Evolutionary conservation across 1,140 invertebrate species (phyloP), one percentile per base, ranked within the genome.

Genomic region (Apis cerana): DNA sequence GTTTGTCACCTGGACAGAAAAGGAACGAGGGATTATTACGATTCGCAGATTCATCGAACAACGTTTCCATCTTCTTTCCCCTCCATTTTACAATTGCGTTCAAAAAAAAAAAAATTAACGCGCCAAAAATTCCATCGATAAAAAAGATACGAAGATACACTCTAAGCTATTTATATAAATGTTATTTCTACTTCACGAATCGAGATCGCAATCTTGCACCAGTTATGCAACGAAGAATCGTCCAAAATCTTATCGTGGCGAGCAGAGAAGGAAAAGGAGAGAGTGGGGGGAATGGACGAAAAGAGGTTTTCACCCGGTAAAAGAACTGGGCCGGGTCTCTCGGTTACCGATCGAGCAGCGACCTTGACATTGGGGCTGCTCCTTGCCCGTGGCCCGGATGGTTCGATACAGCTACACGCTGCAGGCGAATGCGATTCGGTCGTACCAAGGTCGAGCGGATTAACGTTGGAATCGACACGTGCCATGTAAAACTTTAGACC

Each of bases 321-420:
- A 9, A 58, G 15, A 21, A 19, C 23, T 65, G 52, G 21, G 58
- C 58, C 48, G 0, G 1, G 54, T 21, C 48, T 13, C 1, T 33
- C 12, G 59, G 48, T n/a, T 33, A 9, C 33, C 17, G 56, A 65
- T 67, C 80, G 64, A 79, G 58, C 17, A 50, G 68, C 78, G 90
- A 91, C 92, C 92, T 89, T 93, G 90, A 93, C 91, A 92, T 92
- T 93, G 90, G 90, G 87, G 79, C 86, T 65, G 81, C 86, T 85
- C 89, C 79, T 70, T 92, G 89, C 88, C 89, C 89, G 88, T 90
- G 89, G 90, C 88, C 88, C 89, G 85, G 84, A 65, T 88, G 85
- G 92, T 92, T 93, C 92, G 89, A 93, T 93, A 92, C 81, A 92
- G 92, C 91, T 85, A 33, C 85, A 79, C 67, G 81, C 79, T 89